Conservation (phyloP, 2,888 invertebrate species). For the Sphaerophoria rueppellii region DNA sequence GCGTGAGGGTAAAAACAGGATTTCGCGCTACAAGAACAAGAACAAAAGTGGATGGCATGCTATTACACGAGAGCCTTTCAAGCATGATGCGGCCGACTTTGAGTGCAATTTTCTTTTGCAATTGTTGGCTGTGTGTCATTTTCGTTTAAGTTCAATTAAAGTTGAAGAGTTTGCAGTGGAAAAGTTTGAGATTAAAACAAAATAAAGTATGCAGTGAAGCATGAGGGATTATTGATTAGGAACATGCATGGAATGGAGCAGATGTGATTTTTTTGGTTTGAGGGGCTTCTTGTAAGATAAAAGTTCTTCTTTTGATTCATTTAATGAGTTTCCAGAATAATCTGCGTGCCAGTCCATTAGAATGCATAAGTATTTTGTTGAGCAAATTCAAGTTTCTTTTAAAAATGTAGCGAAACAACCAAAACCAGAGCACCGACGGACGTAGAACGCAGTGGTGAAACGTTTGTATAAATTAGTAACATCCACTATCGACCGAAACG, state of each 20-base stretch:
- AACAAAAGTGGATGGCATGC: constrained; percentile 4
- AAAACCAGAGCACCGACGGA: too few species aligned
- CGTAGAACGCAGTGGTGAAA: too few species aligned
- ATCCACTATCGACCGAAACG: too few species aligned
- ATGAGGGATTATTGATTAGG: constrained; percentile 6
- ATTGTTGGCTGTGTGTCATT: constrained; percentile 25
- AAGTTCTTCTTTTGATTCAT: not conserved
- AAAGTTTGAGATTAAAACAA: not conserved
- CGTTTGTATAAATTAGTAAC: too few species aligned
- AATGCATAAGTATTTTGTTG: too few species aligned
- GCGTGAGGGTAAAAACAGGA: constrained; percentile 52
- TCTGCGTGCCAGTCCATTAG: too few species aligned
- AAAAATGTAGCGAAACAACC: too few species aligned
- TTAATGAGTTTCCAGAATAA: too few species aligned
- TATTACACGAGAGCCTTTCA: not conserved
- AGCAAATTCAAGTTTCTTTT: too few species aligned
- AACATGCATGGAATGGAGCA: not conserved
- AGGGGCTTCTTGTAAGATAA: not conserved
- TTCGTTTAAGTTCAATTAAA: not conserved
- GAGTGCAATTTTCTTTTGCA: constrained; percentile 11
- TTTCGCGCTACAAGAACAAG: constrained; percentile 5
- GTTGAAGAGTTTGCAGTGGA: not conserved
- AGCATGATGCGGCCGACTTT: not conserved
- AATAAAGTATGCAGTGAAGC: not conserved
- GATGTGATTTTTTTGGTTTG: not conserved